These are phyloP conservation scores for Rhinogobio ventralis DNA, from an alignment of 2,797 vertebrate species.

Conservation along the genomic window DNA sequence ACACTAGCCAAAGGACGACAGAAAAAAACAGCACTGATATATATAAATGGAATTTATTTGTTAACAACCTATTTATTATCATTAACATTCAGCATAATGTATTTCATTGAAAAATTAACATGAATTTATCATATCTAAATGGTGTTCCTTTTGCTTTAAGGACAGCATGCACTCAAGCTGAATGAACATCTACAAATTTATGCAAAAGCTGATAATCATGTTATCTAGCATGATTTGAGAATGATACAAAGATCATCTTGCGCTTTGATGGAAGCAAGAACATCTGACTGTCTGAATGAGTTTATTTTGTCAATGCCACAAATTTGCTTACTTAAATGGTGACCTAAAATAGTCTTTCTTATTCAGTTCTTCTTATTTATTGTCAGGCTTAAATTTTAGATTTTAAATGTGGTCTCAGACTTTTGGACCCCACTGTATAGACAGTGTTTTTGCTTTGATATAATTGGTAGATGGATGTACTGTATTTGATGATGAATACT, in stretches of 20 bases:
- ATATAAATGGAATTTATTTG: no score
- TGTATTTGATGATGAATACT: not conserved
- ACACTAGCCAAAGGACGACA: no score
- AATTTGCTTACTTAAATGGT: not conserved
- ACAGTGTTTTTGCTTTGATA: not conserved
- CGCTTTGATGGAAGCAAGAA: not conserved
- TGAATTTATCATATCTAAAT: not conserved
- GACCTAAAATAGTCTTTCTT: not conserved
- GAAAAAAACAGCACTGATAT: no score
- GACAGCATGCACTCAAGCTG: not conserved
- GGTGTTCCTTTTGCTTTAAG: not conserved
- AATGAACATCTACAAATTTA: not conserved
- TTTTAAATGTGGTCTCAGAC: not conserved
- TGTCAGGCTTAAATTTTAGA: not conserved
- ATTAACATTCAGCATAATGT: not conserved
- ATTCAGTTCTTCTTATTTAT: not conserved
- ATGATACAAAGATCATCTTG: not conserved
- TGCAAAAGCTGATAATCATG: not conserved
- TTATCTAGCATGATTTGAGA: not conserved
- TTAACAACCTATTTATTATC: no score
- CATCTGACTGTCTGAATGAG: not conserved
- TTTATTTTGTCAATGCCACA: not conserved
- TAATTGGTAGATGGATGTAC: not conserved
- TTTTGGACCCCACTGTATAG: not conserved
- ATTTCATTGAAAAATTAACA: not conserved